phyloP scores from a whole-genome alignment of 2,888 invertebrate genomes.

The Drosophila picticornis region DNA sequence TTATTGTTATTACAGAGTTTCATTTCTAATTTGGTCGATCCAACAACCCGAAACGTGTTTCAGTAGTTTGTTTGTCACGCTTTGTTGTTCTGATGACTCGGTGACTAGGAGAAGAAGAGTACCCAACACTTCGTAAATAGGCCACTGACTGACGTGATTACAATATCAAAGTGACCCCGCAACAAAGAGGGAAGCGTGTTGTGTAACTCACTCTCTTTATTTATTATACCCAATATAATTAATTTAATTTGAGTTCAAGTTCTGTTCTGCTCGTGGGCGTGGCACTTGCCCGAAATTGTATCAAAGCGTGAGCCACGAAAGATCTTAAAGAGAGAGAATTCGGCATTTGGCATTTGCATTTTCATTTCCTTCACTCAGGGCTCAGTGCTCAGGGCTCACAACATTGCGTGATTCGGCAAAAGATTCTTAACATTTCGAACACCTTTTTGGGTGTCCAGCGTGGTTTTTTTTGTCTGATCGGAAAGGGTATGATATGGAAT shows the following conservation, averaged over 20 bases:
- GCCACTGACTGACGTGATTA: slow-evolving; percentile 73
- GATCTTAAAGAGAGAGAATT: slow-evolving; percentile 55
- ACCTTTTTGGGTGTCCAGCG: slow-evolving; percentile 76
- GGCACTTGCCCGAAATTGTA: slow-evolving; percentile 57
- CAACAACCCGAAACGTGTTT: slow-evolving; percentile 14
- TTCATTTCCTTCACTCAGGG: slow-evolving; percentile 53
- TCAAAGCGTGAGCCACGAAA: slow-evolving; percentile 69
- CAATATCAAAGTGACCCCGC: slow-evolving; percentile 64
- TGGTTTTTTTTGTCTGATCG: slow-evolving; percentile 14
- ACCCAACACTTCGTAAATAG: slow-evolving; percentile 60
- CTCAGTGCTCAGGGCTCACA: slow-evolving; percentile 18
- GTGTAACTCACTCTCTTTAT: slow-evolving; percentile 65
- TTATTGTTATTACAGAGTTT: slow-evolving; percentile 13
- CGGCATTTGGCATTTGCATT: slow-evolving; percentile 65
- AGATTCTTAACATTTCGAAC: slow-evolving; percentile 74
- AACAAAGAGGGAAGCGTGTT: slow-evolving; percentile 36
- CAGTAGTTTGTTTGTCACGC: slow-evolving; percentile 55
- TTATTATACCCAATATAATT: slow-evolving; percentile 72
- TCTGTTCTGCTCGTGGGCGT: slow-evolving; percentile 43
- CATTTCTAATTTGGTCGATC: slow-evolving; percentile 36
- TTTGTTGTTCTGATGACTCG: slow-evolving; percentile 30
- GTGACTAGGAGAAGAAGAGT: slow-evolving; percentile 10
- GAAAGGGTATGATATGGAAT: slow-evolving; percentile 11
- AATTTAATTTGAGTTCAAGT: slow-evolving; percentile 65
- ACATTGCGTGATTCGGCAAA: slow-evolving; percentile 70